These are phyloP conservation scores for Crepidodera aurea DNA, from an alignment of 2,888 invertebrate species.

Conservation along the genomic window DNA sequence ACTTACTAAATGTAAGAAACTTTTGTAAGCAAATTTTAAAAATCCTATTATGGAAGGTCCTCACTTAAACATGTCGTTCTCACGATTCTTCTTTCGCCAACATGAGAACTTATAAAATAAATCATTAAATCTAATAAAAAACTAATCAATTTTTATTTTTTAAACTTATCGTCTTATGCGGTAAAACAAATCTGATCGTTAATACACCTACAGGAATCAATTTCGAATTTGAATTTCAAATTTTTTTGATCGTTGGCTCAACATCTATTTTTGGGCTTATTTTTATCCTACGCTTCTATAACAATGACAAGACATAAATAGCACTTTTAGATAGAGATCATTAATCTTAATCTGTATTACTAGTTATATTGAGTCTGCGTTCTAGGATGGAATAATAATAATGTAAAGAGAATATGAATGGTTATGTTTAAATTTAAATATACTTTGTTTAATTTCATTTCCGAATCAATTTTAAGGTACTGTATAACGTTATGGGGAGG, in stretches of 20 bases:
- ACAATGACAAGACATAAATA: constrained; percentile 15
- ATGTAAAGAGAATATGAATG: background rate
- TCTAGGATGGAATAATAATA: no score
- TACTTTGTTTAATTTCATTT: no score
- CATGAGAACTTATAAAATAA: no score
- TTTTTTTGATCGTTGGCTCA: constrained; percentile 1
- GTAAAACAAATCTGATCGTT: background rate
- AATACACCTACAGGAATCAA: background rate
- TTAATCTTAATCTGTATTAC: constrained; percentile 17
- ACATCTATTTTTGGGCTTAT: constrained; percentile 14
- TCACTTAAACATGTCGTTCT: background rate
- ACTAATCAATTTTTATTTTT: background rate
- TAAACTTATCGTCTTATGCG: background rate
- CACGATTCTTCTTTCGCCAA: background rate
- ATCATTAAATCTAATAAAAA: background rate
- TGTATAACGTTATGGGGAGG: no score
- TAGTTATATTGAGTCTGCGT: constrained; percentile 5
- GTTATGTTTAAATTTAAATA: no score
- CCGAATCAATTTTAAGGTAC: no score
- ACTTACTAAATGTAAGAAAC: no score
- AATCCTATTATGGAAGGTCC: no score
- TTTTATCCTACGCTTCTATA: constrained; percentile 9
- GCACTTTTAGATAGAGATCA: constrained; percentile 13
- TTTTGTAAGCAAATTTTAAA: no score
- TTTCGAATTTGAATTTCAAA: constrained; percentile 14